Percentiles rank a stretch among this genome's conserved stretches.
phyloP scores from a whole-genome alignment of 2,888 invertebrate species.

The Eumacrocentrus americanus region DNA sequence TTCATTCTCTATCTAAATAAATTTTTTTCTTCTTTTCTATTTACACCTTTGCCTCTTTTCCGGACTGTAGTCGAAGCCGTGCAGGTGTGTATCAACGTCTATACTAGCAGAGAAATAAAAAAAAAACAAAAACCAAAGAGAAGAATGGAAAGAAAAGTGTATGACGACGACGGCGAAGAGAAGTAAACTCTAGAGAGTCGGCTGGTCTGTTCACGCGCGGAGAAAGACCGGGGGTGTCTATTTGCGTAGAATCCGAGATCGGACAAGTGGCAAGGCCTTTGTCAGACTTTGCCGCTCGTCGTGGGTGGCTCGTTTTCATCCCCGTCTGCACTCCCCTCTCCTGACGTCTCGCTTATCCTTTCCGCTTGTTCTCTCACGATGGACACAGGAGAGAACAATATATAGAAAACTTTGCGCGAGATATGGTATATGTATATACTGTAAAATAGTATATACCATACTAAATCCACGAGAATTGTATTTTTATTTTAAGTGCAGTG shows the following conservation, averaged over 20 bases:
- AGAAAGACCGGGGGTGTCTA: slow-evolving; percentile 46
- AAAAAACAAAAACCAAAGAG: slow-evolving; percentile 25
- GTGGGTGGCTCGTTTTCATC: slow-evolving; percentile 47
- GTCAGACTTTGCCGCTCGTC: slow-evolving; percentile 46
- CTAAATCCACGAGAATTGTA: not conserved
- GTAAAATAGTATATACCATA: not conserved
- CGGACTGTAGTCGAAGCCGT: too few species aligned
- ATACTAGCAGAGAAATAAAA: not conserved
- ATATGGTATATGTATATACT: slow-evolving; percentile 3
- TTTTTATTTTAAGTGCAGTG: not conserved
- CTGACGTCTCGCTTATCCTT: slow-evolving; percentile 28
- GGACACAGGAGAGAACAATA: slow-evolving; percentile 9
- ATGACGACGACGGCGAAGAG: slow-evolving; percentile 28
- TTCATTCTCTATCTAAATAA: too few species aligned
- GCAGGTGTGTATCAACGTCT: not conserved
- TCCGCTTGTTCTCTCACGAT: slow-evolving; percentile 24
- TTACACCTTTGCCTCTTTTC: too few species aligned
- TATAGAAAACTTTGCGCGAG: too few species aligned
- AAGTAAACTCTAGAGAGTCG: slow-evolving; percentile 40
- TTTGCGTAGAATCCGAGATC: slow-evolving; percentile 59
- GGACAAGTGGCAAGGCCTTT: slow-evolving; percentile 55
- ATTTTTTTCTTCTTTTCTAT: too few species aligned
- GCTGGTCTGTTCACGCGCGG: slow-evolving; percentile 21
- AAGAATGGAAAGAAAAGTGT: slow-evolving; percentile 16
- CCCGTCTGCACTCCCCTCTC: slow-evolving; percentile 29